Percentiles rank a stretch among this genome's conserved stretches.
Evolutionary conservation across 1,140 invertebrate genomes (phyloP).

Genomic region (Eriosoma lanigerum): DNA sequence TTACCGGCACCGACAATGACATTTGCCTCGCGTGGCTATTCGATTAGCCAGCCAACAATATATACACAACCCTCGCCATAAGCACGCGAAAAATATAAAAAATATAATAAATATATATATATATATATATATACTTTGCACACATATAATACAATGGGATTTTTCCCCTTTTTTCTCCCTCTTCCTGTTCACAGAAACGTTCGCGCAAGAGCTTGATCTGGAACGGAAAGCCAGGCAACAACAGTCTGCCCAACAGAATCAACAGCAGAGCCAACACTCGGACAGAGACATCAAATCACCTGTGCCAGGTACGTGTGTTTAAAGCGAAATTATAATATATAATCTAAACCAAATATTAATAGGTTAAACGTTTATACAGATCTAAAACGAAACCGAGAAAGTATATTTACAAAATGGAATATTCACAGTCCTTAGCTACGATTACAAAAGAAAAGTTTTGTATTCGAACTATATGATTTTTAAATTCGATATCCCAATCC

Average conservation of each 20-base stretch:
- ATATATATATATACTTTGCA: too few species aligned
- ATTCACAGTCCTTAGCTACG: too few species aligned
- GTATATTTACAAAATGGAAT: too few species aligned
- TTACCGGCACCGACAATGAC: constrained; percentile 37
- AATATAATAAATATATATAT: too few species aligned
- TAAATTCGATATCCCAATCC: too few species aligned
- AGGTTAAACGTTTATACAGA: too few species aligned
- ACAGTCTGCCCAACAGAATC: constrained; percentile 58
- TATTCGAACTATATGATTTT: too few species aligned
- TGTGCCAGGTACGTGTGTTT: constrained; percentile 68
- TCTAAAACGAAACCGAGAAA: too few species aligned
- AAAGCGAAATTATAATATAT: too few species aligned
- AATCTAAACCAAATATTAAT: too few species aligned
- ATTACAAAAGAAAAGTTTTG: too few species aligned
- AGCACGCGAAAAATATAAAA: neutral
- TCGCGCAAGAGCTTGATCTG: constrained; percentile 81
- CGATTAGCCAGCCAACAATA: constrained; percentile 40
- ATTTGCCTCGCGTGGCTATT: constrained; percentile 41
- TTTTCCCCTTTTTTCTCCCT: constrained; percentile 16
- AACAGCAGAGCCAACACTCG: constrained; percentile 57
- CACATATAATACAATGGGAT: neutral
- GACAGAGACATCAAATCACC: constrained; percentile 83
- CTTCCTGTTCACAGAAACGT: constrained; percentile 68
- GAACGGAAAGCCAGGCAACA: constrained; percentile 80
- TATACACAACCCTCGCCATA: neutral